Conservation (phyloP, 2,797 vertebrate species). For the Mallotus villosus region DNA sequence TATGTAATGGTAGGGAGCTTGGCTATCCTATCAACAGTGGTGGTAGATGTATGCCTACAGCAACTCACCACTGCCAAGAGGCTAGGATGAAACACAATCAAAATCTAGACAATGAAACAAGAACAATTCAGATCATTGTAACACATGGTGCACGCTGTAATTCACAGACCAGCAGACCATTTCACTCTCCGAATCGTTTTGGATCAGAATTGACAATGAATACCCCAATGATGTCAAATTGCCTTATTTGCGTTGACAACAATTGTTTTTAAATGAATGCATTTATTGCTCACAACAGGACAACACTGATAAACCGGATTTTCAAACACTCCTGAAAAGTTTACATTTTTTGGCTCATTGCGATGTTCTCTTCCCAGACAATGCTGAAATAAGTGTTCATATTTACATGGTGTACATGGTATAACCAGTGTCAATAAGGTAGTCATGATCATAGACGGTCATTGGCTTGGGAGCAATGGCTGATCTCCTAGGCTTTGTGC, state of each 20-base stretch:
- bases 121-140: constrained; percentile 3
- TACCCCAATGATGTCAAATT: constrained; percentile 20
- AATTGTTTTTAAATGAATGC: constrained; percentile 43
- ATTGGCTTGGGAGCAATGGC: constrained; percentile 67
- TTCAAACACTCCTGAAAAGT: constrained; percentile 52
- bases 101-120: constrained; percentile 46
- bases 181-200: too few relatives aligned
- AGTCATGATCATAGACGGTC: constrained; percentile 56
- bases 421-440: constrained; percentile 58
- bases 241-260: constrained; percentile 32
- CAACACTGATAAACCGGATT: constrained; percentile 31
- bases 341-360: constrained; percentile 37
- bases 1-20: background rate
- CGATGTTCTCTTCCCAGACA: constrained; percentile 35
- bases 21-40: background rate
- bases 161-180: too few relatives aligned
- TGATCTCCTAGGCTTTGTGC: constrained; percentile 73
- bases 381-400: constrained; percentile 40
- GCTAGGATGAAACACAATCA: constrained; percentile 7
- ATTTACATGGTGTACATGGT: constrained; percentile 42
- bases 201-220: constrained; percentile 37
- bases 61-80: background rate
- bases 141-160: background rate
- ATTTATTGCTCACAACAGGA: constrained; percentile 66
- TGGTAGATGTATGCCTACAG: background rate